These are phyloP conservation scores for Sminthurinus aureus DNA, from an alignment of 2,888 invertebrate genomes.

Conservation along the genomic window DNA sequence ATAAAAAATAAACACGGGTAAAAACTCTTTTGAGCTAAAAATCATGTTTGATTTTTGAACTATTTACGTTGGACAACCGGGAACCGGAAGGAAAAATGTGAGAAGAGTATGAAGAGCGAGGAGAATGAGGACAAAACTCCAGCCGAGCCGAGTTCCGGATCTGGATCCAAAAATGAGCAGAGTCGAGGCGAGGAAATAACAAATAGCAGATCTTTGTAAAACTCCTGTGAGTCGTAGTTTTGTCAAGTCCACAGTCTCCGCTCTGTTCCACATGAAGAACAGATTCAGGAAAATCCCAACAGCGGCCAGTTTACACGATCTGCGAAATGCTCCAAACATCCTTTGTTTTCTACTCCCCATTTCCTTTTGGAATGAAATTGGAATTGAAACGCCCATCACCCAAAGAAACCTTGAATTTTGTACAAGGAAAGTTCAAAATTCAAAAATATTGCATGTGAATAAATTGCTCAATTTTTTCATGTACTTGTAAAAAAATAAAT, in stretches of 20 bases:
- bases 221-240: background rate
- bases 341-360: background rate
- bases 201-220: background rate
- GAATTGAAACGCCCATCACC: background rate
- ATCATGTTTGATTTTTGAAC: background rate
- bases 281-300: background rate
- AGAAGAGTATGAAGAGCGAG: background rate
- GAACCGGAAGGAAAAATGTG: background rate
- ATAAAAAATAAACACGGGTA: background rate
- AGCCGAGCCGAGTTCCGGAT: background rate
- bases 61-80: slow-evolving; percentile 3
- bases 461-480: background rate
- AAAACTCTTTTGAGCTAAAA: background rate
- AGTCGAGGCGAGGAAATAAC: background rate
- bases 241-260: background rate
- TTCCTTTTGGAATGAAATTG: background rate
- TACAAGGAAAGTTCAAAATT: background rate
- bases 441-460: background rate
- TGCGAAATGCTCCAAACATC: background rate
- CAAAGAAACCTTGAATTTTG: background rate
- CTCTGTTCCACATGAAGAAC: background rate
- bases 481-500: background rate
- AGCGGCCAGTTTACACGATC: background rate
- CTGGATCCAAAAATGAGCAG: background rate
- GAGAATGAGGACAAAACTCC: background rate